Conservation (phyloP, 2,113 vertebrate species). For the Lagopus leucura region DNA sequence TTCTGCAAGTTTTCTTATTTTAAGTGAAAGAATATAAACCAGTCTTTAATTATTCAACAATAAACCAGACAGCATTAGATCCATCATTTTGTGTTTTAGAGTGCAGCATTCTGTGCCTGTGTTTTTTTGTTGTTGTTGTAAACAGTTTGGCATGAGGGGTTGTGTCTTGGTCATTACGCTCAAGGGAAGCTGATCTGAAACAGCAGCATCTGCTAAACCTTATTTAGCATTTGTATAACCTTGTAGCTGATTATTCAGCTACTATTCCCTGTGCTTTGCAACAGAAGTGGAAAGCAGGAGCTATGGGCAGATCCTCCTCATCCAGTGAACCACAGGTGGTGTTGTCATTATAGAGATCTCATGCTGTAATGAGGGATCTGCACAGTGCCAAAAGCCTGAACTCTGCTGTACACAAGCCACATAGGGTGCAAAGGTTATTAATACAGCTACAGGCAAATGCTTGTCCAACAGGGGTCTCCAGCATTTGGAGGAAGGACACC, state of each 20-base stretch:
- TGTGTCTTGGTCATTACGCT: neutral
- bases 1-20: neutral
- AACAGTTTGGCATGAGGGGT: neutral
- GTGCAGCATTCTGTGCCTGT: neutral
- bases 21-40: neutral
- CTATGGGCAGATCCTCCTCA: neutral
- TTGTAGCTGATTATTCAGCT: neutral
- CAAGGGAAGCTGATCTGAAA: neutral
- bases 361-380: rapidly evolving
- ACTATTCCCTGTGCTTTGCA: neutral
- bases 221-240: neutral
- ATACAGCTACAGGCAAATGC: neutral
- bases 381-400: rapidly evolving
- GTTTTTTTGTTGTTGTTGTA: neutral
- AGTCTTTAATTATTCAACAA: conserved; percentile 19
- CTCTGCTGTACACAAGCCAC: neutral
- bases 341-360: neutral
- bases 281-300: neutral
- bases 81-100: neutral
- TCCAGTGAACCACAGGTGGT: rapidly evolving
- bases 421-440: rapidly evolving
- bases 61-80: neutral
- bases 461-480: neutral
- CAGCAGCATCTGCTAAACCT: neutral
- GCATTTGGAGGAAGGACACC: neutral